Conservation (phyloP, 2,113 vertebrate genomes). For the Bolborhynchus lineola region DNA sequence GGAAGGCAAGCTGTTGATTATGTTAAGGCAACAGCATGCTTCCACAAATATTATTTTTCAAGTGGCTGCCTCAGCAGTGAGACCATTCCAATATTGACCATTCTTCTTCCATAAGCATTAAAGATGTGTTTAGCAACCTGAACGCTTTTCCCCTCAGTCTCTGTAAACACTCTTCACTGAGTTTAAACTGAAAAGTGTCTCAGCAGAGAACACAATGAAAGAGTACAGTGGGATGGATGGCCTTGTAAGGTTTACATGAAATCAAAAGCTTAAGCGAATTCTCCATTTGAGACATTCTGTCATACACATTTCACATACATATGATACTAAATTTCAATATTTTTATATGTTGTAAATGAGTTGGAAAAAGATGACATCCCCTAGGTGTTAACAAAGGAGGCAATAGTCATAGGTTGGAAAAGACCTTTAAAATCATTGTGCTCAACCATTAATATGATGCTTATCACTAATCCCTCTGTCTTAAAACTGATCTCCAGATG, state of each 20-base stretch:
- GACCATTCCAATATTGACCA: not conserved
- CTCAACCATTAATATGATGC: not conserved
- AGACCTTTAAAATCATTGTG: not conserved
- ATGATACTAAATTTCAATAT: not conserved
- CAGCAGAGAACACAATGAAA: not conserved
- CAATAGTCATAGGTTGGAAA: not conserved
- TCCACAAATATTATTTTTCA: not conserved
- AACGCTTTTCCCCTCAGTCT: not conserved
- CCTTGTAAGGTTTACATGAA: not conserved
- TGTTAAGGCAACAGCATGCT: not conserved
- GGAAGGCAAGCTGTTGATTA: not conserved
- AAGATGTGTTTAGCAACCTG: not conserved
- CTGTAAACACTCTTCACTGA: not conserved
- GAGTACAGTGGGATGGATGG: too few species aligned
- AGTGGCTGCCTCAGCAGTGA: not conserved
- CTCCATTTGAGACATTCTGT: not conserved
- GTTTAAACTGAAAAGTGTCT: not conserved
- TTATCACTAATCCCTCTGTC: not conserved
- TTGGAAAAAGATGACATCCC: not conserved
- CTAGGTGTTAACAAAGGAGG: not conserved
- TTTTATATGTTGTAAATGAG: not conserved
- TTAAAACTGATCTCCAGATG: not conserved
- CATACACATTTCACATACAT: not conserved
- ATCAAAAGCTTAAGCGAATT: not conserved
- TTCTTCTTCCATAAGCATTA: not conserved